A percentile compares a stretch with the other conserved stretches of the same genome.
Evolutionary conservation across 2,797 vertebrate species (phyloP).

Genomic region (Sandelia bainsii): DNA sequence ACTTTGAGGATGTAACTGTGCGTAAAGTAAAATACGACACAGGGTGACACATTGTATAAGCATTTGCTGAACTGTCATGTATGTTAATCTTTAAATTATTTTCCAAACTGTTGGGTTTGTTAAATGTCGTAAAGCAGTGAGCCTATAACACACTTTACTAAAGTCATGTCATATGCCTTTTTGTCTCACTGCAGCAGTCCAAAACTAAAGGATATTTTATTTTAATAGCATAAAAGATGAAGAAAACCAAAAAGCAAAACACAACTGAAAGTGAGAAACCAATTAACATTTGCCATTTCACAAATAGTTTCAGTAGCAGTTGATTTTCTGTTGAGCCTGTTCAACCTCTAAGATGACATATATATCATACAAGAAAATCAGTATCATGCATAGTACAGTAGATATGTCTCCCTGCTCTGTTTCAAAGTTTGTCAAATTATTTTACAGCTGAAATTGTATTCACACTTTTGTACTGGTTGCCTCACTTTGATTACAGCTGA

Average conservation of each 20-base stretch:
- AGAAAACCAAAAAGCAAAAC: not conserved
- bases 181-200: not conserved
- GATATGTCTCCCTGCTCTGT: not conserved
- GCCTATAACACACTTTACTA: not conserved
- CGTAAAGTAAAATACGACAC: too few species aligned
- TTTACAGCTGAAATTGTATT: not conserved
- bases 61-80: too few species aligned
- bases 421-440: not conserved
- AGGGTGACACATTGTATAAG: not conserved
- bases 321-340: not conserved
- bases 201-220: not conserved
- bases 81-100: not conserved
- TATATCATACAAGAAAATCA: not conserved
- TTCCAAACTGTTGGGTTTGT: too few species aligned
- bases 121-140: not conserved
- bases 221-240: not conserved
- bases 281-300: not conserved
- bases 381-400: not conserved
- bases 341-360: not conserved
- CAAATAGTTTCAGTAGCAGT: not conserved
- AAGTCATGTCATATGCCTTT: not conserved
- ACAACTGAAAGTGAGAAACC: not conserved
- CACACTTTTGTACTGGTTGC: not conserved
- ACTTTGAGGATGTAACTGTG: not conserved
- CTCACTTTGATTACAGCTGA: conserved; percentile 4